Percentiles rank a stretch among this genome's conserved stretches.
phyloP scores from a whole-genome alignment of 2,113 vertebrate genomes.

The Phrynocephalus versicolor region DNA sequence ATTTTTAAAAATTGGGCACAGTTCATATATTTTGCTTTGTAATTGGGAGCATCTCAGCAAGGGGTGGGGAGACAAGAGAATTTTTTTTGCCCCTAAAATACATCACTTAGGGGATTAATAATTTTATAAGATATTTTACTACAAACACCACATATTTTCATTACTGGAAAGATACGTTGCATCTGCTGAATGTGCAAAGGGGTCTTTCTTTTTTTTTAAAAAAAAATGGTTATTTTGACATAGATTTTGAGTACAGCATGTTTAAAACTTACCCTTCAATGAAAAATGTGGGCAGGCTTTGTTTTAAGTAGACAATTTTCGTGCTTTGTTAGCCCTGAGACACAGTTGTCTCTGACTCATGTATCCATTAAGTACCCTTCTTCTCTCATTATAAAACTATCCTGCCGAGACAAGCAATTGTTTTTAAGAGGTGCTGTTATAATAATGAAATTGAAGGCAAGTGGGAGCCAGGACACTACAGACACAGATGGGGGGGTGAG shows the following conservation, averaged over 20 bases:
- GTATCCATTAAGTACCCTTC: not conserved
- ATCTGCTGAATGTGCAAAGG: slow-evolving; percentile 3
- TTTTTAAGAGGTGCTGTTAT: slow-evolving; percentile 63
- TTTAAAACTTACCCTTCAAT: not conserved
- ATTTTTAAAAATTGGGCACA: slow-evolving; percentile 76
- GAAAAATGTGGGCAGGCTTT: slow-evolving; percentile 4
- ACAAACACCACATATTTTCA: slow-evolving; percentile 13
- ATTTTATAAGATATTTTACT: slow-evolving; percentile 12
- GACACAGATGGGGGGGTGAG: slow-evolving; percentile 56
- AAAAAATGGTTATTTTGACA: slow-evolving; percentile 15
- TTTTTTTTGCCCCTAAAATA: not conserved
- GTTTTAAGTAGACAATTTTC: not conserved
- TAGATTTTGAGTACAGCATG: not conserved
- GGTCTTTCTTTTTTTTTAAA: not conserved
- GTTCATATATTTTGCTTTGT: slow-evolving; percentile 69
- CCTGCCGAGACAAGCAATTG: slow-evolving; percentile 49
- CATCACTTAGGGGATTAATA: slow-evolving; percentile 40
- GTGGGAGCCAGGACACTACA: slow-evolving; percentile 48
- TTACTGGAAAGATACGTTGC: slow-evolving; percentile 12
- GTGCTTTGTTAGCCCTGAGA: not conserved
- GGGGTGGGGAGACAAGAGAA: not conserved
- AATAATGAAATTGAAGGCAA: slow-evolving; percentile 50
- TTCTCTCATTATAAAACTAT: slow-evolving; percentile 22
- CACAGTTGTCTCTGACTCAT: slow-evolving; percentile 39
- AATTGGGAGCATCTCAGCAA: slow-evolving; percentile 50